Percentiles rank a stretch among this genome's conserved stretches.
Evolutionary conservation across 2,113 vertebrate species (phyloP).

Genomic region (Genyomyrus donnyi): DNA sequence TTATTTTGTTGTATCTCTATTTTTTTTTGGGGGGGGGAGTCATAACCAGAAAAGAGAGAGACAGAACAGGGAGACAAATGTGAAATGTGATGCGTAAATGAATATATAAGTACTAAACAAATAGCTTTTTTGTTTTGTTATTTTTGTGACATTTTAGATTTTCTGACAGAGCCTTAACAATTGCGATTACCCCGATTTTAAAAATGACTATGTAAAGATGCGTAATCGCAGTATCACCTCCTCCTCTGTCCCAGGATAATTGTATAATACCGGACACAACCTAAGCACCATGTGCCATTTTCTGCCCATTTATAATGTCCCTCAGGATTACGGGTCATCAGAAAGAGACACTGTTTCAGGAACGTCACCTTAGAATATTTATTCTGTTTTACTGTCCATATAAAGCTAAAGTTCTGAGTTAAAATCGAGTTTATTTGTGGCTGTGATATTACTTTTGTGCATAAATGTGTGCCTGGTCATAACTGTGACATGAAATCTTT

Average conservation of each 20-base stretch:
- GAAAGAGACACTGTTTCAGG: not conserved
- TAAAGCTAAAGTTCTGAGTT: not conserved
- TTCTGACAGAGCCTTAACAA: not conserved
- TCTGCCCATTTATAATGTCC: not conserved
- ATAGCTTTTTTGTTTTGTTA: not conserved
- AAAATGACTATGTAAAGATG: not conserved
- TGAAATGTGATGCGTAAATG: not conserved
- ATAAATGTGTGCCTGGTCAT: not conserved
- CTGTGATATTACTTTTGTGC: not conserved
- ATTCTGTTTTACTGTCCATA: not conserved
- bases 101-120: not conserved
- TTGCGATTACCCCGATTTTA: not conserved
- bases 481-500: not conserved
- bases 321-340: not conserved
- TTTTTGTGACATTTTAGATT: not conserved
- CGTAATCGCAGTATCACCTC: not conserved
- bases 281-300: not conserved
- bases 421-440: not conserved
- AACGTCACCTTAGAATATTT: not conserved
- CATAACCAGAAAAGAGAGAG: not conserved
- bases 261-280: not conserved
- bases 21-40: not conserved
- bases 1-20: not conserved
- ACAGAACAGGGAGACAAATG: not conserved
- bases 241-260: not conserved